A percentile compares a stretch with the other conserved stretches of the same genome.
phyloP scores from a whole-genome alignment of 2,797 vertebrate genomes.

The Crossoptilon crossoptilon region DNA sequence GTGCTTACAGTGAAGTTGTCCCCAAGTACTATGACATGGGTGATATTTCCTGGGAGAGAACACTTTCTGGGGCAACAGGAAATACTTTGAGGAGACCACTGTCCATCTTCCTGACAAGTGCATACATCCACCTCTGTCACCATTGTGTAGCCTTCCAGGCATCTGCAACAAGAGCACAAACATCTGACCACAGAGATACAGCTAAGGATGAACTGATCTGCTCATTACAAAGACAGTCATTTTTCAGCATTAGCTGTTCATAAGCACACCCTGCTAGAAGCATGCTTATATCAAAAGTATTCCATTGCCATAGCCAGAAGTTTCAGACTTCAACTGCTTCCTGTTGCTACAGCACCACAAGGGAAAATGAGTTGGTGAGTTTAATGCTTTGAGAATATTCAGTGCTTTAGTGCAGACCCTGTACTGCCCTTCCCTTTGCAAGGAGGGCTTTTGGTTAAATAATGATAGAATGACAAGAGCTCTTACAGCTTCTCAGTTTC shows the following conservation, averaged over 20 bases:
- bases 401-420: neutral
- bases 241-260: neutral
- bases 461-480: neutral
- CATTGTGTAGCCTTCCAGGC: slow-evolving; percentile 88
- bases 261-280: neutral
- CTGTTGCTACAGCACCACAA: neutral
- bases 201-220: neutral
- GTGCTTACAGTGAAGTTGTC: slow-evolving; percentile 85
- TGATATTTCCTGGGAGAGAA: slow-evolving; percentile 81
- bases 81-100: slow-evolving; percentile 88
- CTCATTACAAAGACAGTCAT: neutral
- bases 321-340: neutral
- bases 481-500: neutral
- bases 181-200: neutral
- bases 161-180: slow-evolving; percentile 82
- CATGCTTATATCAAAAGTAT: neutral
- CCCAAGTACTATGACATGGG: slow-evolving; percentile 80
- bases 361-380: neutral
- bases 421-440: neutral
- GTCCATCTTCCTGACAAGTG: slow-evolving; percentile 89
- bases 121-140: slow-evolving; percentile 78
- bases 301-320: neutral
- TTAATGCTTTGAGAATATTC: neutral
- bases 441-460: neutral
- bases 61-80: slow-evolving; percentile 87